These are phyloP conservation scores for Platorchestia sp. DNA, from an alignment of 1,140 invertebrate species.

Conservation along the genomic window DNA sequence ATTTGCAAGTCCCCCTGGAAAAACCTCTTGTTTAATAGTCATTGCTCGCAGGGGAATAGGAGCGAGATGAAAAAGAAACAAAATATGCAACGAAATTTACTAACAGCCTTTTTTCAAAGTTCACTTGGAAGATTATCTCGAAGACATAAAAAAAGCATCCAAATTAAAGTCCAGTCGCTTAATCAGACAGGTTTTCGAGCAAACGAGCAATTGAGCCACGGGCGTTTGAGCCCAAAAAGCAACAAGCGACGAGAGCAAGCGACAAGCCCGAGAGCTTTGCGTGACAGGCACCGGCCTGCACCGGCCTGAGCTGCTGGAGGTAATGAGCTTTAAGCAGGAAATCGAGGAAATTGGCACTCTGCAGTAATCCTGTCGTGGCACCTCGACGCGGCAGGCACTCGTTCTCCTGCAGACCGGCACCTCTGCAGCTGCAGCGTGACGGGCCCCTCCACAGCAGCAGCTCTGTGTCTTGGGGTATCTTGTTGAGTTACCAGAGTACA, in stretches of 20 bases:
- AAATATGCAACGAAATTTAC: not conserved
- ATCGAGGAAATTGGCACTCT: conserved; percentile 50
- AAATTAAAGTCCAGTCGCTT: not conserved
- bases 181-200: not conserved
- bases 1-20: not conserved
- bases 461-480: not conserved
- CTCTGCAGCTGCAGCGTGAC: not conserved
- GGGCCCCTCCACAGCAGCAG: not conserved
- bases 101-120: not conserved
- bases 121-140: not conserved
- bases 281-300: conserved; percentile 16
- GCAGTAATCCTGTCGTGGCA: conserved; percentile 10
- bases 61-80: not conserved
- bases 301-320: conserved; percentile 22
- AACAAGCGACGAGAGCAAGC: not conserved
- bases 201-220: not conserved
- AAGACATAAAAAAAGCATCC: not conserved
- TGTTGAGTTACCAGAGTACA: not conserved
- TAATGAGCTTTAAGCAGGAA: conserved; percentile 55
- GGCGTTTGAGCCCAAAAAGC: not conserved
- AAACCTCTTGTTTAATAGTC: not conserved
- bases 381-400: not conserved
- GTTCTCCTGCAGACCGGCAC: not conserved
- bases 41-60: not conserved
- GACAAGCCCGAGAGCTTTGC: not conserved